Conservation (phyloP, 1,140 invertebrate genomes). For the Drosophila eugracilis region DNA sequence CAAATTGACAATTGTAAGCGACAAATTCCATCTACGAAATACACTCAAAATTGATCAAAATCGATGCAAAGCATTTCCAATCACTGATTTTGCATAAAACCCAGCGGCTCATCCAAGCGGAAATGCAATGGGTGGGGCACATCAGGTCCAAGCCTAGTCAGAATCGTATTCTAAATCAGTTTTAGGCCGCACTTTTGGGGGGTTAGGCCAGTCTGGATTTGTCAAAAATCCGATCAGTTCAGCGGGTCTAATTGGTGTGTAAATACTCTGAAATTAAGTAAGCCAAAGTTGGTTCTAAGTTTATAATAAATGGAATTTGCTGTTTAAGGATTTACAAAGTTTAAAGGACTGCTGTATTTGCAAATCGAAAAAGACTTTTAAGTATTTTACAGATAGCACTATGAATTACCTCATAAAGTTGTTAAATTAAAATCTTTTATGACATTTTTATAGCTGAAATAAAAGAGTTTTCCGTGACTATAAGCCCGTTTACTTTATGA, state of each 20-base stretch:
- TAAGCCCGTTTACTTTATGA: too few species aligned
- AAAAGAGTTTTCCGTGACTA: too few species aligned
- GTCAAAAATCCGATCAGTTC: neutral
- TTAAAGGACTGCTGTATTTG: too few species aligned
- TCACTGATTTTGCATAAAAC: constrained; percentile 76
- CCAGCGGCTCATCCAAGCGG: constrained; percentile 55
- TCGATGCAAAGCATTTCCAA: constrained; percentile 72
- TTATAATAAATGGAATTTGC: too few species aligned
- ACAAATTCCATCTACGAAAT: constrained; percentile 61
- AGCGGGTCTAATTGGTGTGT: neutral
- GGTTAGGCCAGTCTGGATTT: constrained; percentile 18
- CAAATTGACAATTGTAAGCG: constrained; percentile 58
- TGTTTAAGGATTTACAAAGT: too few species aligned
- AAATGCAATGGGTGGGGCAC: constrained; percentile 57
- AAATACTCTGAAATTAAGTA: too few species aligned
- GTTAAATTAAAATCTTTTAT: too few species aligned
- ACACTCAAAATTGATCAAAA: constrained; percentile 79
- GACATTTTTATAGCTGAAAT: too few species aligned
- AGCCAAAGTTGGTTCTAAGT: too few species aligned
- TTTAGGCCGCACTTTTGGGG: constrained; percentile 27
- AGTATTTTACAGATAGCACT: too few species aligned
- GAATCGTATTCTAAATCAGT: constrained; percentile 45
- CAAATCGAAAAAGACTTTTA: too few species aligned
- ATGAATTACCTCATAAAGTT: too few species aligned
- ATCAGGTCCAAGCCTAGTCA: constrained; percentile 27